Base-by-base conservation (phyloP, 2,797 vertebrate genomes). In the Microctenopoma stevenorrisi region DNA sequence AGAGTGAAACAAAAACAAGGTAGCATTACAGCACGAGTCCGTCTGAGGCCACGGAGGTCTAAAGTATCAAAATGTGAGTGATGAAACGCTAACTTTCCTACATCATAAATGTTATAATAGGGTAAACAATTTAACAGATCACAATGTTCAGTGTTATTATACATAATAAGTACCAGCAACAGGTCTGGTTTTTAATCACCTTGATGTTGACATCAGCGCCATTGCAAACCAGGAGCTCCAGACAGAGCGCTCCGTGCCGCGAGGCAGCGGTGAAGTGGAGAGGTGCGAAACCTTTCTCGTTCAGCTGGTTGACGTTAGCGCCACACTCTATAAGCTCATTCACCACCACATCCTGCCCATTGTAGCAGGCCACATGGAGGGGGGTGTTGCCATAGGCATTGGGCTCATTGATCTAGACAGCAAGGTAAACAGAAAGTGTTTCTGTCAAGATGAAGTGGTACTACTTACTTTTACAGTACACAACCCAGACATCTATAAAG, bases 291-390 rank as follows among this genome's bases (percentile, higher is more conserved):
- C 98, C 98, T 78, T 96, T 98, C 74, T 97, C 96, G 54, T 99
- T 99, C 83, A 96, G 95, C 80, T 97, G 96, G 94, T 99, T 99
- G 49, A 99, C 96, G 47, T 97, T 96, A 73, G 98, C 97, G 70
- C 98, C 97, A 46, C 94, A 95, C 74, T 98, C 98, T 70, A 99
- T 97, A 47, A 99, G 95, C 90, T 99, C 96, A 40, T 98, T 99
- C 79, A 99, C 98, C 44, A 99, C 97, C 87, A 98, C 96, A 55
- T 99, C 97, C 89, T 99, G 98, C 18, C 98, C 98, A 7, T 99
- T 99, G 88, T 98, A 98, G 89, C 97, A 99, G 81, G 97, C 97
- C 83, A 99, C 95, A 0, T 99, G 98, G 59, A 99, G 95, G 18
- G 98, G 95, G 1, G 97, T 98, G 92, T 99, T 99, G 60, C 97